Base-by-base conservation (phyloP, 2,797 vertebrate genomes). In the Lophotriccus pileatus region DNA sequence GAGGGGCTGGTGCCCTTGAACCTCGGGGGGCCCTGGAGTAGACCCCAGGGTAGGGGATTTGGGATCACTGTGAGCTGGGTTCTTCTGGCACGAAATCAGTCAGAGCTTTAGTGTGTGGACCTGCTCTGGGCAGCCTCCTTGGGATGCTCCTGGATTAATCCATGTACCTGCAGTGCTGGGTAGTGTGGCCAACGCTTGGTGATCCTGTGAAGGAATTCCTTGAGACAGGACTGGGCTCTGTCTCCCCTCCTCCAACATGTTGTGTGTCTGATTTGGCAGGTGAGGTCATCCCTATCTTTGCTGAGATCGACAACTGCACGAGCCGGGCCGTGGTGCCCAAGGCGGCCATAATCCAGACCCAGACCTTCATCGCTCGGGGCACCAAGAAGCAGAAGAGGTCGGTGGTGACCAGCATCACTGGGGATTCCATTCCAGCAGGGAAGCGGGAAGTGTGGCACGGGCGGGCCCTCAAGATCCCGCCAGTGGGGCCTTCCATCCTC, bases 231-330 rank as follows among this genome's bases (percentile, higher is more conserved):
- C 36, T 8, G 1, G 28, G 49, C 52, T 67, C 4, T 27, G 1
- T 46, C 66, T 68, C 23, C 9, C 23, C 19, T 89, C 37, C 39
- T 84, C 74, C 87, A 82, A 82, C 22, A 0, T 4, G 6, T 3
- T 4, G 7, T 3, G 7, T 4, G 1, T 27, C 8, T 27, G 7
- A 14, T 30, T 28, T 27, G 14, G 5, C 97, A 99, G 99, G 99
- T 5, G 99, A 99, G 87, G 98, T 99, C 87, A 99, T 99, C 82
- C 99, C 99, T 0, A 98, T 99, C 79, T 99, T 99, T 14, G 99
- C 99, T 0, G 99, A 99, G 97, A 99, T 99, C 0, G 99, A 99
- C 97, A 99, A 99, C 89, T 95, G 98, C 90, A 99, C 98, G 6
- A 98, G 98, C 7, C 98, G 99, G 3, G 97, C 98, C 0, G 98